A percentile compares a stretch with the other conserved stretches of the same genome.
phyloP scores from a whole-genome alignment of 1,140 invertebrate genomes.

The Aethina tumida region DNA sequence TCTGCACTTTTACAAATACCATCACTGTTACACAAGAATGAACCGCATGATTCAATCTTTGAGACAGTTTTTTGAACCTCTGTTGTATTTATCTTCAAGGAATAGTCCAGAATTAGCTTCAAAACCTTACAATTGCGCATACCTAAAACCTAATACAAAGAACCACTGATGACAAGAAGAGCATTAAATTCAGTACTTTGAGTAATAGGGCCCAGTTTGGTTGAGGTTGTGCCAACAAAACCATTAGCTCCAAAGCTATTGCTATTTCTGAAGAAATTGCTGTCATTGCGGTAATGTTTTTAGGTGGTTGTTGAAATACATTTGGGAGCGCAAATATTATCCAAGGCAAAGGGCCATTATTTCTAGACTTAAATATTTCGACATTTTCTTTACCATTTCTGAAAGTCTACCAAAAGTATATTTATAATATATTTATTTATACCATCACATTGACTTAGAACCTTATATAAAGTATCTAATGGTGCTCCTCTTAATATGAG shows the following conservation, averaged over 20 bases:
- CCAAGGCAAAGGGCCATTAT: constrained; percentile 50
- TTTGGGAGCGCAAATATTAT: constrained; percentile 52
- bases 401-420: constrained; percentile 38
- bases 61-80: constrained; percentile 22
- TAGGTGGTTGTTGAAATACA: constrained; percentile 42
- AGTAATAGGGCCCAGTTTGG: constrained; percentile 61
- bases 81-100: constrained; percentile 15
- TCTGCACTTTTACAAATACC: constrained; percentile 31
- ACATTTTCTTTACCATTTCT: constrained; percentile 45
- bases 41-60: constrained; percentile 40
- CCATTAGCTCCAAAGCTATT: constrained; percentile 56
- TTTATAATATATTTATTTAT: constrained; percentile 4
- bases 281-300: constrained; percentile 36
- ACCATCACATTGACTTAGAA: constrained; percentile 23
- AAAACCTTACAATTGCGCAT: constrained; percentile 50
- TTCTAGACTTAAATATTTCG: constrained; percentile 39
- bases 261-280: constrained; percentile 46
- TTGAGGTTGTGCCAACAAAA: constrained; percentile 63
- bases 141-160: constrained; percentile 43
- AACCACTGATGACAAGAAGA: constrained; percentile 4
- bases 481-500: constrained; percentile 60
- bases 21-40: constrained; percentile 52
- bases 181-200: constrained; percentile 41
- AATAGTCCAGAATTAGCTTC: constrained; percentile 30
- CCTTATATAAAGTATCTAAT: constrained; percentile 61